Base-by-base conservation (phyloP, 2,888 invertebrate species). In the Drosophila putrida region DNA sequence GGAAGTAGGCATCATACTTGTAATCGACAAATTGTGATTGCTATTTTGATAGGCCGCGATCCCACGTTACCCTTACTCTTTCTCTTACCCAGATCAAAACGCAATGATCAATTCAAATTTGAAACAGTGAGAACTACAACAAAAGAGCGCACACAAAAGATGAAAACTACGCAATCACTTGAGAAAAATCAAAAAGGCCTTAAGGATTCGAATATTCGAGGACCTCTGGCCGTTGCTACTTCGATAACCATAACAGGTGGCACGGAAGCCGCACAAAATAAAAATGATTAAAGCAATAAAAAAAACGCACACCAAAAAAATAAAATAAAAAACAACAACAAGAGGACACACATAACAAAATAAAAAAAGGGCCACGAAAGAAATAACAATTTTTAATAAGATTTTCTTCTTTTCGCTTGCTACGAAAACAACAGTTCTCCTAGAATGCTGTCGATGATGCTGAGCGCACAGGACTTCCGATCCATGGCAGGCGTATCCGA, bases 231-330 rank as follows among this genome's bases (percentile, higher is more conserved):
- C 55, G 71, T 46, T 66, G 62, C 41, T 62, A 68, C 65, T 13
- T 51, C 64, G 57, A 31, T 70, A 74, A 53, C 27, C 73, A 82
- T 85, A 90, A 90, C 90, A 90, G 90, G 90, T 90, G 90, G 91
- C 89, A 88, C 91, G 90, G 90, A 91, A 90, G 90, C 90, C 90
- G 84, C 89, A 91, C 83, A 90, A 90, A 81, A 89, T 89, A 84
- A 82, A 89, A 81, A 84, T 90, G 80, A 90, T 83, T 89, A 90
- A 90, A 83, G 78, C 76, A 85, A 83, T 81, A 80, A 68, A 71
- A 55, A 41, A 41, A 77, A 71, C 50, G 67, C 70, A 65, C 49
- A 75, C 49, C 31, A 63, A 75, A 57, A 60, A 43, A 66, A 63
- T 50, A 31, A 62, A 46, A 67, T 78, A 71, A 59, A 63, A 75